Conservation (phyloP, 2,888 invertebrate species). For the Amiota minor region DNA sequence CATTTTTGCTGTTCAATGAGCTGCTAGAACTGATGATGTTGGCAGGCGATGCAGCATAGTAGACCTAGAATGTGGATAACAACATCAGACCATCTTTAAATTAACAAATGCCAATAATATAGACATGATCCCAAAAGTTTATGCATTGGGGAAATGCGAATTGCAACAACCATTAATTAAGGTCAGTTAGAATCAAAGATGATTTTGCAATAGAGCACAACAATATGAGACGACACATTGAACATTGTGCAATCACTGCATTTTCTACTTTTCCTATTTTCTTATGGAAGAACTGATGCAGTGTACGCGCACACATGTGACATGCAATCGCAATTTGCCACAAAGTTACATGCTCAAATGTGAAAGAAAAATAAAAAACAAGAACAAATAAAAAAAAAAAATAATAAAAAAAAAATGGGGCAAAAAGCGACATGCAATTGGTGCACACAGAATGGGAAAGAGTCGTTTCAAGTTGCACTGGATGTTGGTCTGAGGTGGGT, state of each 20-base stretch:
- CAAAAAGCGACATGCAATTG: not conserved
- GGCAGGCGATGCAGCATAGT: not conserved
- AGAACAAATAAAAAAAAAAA: not conserved
- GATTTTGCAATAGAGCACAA: no score
- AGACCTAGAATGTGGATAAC: no score
- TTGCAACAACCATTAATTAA: not conserved
- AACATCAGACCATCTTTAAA: no score
- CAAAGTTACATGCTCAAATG: constrained; percentile 11
- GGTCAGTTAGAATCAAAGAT: no score
- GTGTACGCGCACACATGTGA: not conserved
- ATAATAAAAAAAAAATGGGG: not conserved
- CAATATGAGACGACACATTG: no score
- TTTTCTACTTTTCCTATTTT: no score
- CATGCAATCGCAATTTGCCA: constrained; percentile 8
- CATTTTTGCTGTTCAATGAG: constrained; percentile 17
- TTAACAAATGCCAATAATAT: no score
- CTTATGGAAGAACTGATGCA: no score
- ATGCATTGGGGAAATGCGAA: constrained; percentile 11
- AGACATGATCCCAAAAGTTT: constrained; percentile 5
- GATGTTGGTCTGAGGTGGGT: no score
- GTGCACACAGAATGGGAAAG: not conserved
- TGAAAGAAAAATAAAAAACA: not conserved
- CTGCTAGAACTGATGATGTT: not conserved
- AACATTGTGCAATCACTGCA: no score
- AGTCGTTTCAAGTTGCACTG: no score